Base-by-base conservation (phyloP, 2,888 invertebrate species). In the Pseudococcus jackbeardsleyi region DNA sequence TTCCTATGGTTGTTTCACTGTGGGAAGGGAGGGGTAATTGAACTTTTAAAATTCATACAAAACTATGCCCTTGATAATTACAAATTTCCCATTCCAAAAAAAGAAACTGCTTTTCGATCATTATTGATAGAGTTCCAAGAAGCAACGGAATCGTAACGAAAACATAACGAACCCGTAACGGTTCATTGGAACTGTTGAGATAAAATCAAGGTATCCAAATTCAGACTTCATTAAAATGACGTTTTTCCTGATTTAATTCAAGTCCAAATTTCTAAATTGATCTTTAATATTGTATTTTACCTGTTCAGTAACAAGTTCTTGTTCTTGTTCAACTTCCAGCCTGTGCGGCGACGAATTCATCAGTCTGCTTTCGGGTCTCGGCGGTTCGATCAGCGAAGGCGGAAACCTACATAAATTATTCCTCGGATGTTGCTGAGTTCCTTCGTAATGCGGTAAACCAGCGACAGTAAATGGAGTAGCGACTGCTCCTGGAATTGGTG, bases 271-370 rank as follows among this genome's bases (percentile, higher is more conserved):
- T 17, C 17, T 12, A 17, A 50, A 82, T 15, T 17, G 42, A 19
- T 39, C 4, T 33, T 72, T 19, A 50, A 15, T 12, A 50, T 5
- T 17, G 0, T 50, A 46, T 8, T 12, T 88, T 82, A 90, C 90
- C 89, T 90, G 90, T 59, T 90, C 90, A n/a, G 72, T 84, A 68
- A 90, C 89, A 17, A 87, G 86, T 26, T 89, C 89, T 11, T 86
- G 89, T 85, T 90, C 90, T 54, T 90, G 89, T 54, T 90, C 89
- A 15, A 90, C 88, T 19, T 89, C 90, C 50, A 84, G 89, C 84
- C 88, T 89, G 84, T 90, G 90, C 11, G 89, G 89, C 86, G 79
- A 84, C 11, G 88, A 54, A 59, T 59, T 84, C 33, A 50, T 79
- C 48, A 50, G 48, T 50, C 85, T 85, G 33, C 48, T 46, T 72